phyloP scores from a whole-genome alignment of 2,797 vertebrate genomes.

The Oreortyx pictus region DNA sequence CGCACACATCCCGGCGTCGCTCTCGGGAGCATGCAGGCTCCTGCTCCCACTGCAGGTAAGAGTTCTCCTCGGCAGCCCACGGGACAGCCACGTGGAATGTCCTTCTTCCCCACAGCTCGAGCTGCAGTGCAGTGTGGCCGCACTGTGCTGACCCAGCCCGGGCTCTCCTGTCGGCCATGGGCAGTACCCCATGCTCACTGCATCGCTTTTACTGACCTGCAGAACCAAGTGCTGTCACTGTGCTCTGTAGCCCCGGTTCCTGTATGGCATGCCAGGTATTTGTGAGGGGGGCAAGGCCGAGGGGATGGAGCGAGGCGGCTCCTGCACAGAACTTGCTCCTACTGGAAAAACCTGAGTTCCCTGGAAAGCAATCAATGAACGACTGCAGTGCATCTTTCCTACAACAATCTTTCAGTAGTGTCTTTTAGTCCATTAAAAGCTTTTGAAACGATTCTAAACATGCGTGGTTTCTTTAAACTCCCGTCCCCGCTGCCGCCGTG shows the following conservation, averaged over 20 bases:
- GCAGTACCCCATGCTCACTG: background rate
- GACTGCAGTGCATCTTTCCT: constrained; percentile 67
- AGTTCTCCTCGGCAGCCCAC: background rate
- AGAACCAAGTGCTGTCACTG: constrained; percentile 11
- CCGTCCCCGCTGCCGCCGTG: too few species aligned
- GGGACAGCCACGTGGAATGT: constrained; percentile 39
- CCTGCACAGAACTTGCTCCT: constrained; percentile 43
- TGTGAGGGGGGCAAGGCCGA: background rate
- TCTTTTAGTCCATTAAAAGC: constrained; percentile 62
- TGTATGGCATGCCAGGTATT: background rate
- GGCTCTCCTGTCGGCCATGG: background rate
- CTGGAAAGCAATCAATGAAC: constrained; percentile 72
- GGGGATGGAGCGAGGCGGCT: background rate
- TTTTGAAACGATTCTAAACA: constrained; percentile 24
- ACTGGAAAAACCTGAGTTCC: constrained; percentile 43
- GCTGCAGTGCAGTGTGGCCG: background rate
- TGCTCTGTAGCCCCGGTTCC: constrained; percentile 9
- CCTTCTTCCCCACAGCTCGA: background rate
- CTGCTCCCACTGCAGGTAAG: background rate
- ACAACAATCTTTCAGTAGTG: constrained; percentile 48
- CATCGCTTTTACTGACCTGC: constrained; percentile 25
- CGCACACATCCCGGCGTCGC: fast-evolving
- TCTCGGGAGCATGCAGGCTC: fast-evolving
- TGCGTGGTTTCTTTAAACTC: background rate
- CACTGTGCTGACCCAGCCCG: background rate